Evolutionary conservation across 1,140 invertebrate species (phyloP).

Genomic region (Leptestheria dahalacensis): DNA sequence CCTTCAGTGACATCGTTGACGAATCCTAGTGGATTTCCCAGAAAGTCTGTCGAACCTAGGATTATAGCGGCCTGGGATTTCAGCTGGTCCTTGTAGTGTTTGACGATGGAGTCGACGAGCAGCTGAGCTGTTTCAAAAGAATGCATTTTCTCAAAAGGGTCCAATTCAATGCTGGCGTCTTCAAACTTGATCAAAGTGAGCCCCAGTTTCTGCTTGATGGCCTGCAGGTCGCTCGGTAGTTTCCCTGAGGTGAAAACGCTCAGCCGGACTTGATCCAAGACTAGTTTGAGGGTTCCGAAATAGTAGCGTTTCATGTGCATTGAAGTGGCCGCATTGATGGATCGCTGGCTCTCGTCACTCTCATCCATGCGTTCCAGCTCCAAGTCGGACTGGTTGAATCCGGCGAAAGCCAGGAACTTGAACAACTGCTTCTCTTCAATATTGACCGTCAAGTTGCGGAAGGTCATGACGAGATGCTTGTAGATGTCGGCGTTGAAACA

Average conservation of each 20-base stretch:
- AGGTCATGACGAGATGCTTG: constrained; percentile 59
- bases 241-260: constrained; percentile 74
- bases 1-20: constrained; percentile 91
- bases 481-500: constrained; percentile 53
- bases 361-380: constrained; percentile 44
- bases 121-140: constrained; percentile 76
- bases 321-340: constrained; percentile 61
- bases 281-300: constrained; percentile 69
- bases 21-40: constrained; percentile 92
- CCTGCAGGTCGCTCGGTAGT: constrained; percentile 51
- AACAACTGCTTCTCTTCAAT: constrained; percentile 77
- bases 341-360: constrained; percentile 53
- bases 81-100: constrained; percentile 75
- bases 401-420: constrained; percentile 58
- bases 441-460: constrained; percentile 68
- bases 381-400: constrained; percentile 26
- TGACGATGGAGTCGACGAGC: constrained; percentile 53
- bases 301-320: constrained; percentile 72
- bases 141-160: constrained; percentile 67
- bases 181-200: constrained; percentile 82
- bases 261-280: constrained; percentile 59
- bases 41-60: constrained; percentile 87
- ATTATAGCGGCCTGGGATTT: constrained; percentile 91
- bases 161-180: constrained; percentile 82
- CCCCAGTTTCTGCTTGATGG: constrained; percentile 70